These are phyloP conservation scores for Sphaerodactylus townsendi DNA, from an alignment of 2,113 vertebrate species.

Conservation along the genomic window DNA sequence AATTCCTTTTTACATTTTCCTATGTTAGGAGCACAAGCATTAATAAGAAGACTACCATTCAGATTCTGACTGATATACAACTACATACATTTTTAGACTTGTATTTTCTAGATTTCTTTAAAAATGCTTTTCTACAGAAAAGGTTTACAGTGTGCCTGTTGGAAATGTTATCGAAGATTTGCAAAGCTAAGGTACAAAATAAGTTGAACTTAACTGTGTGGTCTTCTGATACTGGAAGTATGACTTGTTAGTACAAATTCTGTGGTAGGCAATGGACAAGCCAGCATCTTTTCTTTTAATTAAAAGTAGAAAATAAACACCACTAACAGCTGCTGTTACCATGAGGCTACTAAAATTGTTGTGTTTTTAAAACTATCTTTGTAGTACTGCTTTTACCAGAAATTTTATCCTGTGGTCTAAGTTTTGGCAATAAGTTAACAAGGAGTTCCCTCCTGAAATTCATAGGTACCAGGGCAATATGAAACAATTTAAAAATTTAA, in stretches of 20 bases:
- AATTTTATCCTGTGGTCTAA: slow-evolving; percentile 14
- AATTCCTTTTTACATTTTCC: slow-evolving; percentile 59
- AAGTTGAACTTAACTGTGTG: not conserved
- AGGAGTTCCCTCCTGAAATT: slow-evolving; percentile 2
- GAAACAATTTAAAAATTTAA: slow-evolving; percentile 4
- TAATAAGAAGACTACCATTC: slow-evolving; percentile 62
- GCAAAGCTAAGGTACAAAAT: slow-evolving; percentile 73
- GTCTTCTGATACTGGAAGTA: slow-evolving; percentile 50
- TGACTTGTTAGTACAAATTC: slow-evolving; percentile 34
- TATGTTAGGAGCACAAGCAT: slow-evolving; percentile 71
- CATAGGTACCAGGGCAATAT: not conserved
- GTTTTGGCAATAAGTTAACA: slow-evolving; percentile 18
- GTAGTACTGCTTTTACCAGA: not conserved
- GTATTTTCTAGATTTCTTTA: slow-evolving; percentile 55
- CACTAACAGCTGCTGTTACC: slow-evolving; percentile 20
- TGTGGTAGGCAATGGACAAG: not conserved
- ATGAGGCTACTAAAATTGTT: slow-evolving; percentile 22
- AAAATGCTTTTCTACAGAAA: slow-evolving; percentile 58
- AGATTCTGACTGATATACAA: slow-evolving; percentile 58
- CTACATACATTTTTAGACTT: slow-evolving; percentile 57
- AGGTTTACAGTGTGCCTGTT: slow-evolving; percentile 56
- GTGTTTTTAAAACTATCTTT: slow-evolving; percentile 35
- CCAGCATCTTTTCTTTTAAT: slow-evolving; percentile 11
- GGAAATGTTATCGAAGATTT: slow-evolving; percentile 69
- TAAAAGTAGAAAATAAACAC: not conserved